Evolutionary conservation across 2,797 vertebrate genomes (phyloP).

Genomic region (Benthosema pterotum): DNA sequence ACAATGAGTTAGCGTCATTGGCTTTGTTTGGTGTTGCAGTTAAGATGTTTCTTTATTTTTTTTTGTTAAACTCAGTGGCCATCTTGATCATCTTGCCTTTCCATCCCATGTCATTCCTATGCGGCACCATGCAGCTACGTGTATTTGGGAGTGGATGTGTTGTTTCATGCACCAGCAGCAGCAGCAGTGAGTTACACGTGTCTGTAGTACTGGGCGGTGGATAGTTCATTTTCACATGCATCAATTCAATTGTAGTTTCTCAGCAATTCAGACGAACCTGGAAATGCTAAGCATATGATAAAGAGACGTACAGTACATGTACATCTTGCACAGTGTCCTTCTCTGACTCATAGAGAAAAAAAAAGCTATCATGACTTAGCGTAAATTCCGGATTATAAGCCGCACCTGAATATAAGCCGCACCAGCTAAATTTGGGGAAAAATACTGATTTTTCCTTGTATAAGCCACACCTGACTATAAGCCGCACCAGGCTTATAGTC

Average conservation of each 20-base stretch:
- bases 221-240: slow-evolving; percentile 49
- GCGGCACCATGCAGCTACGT: slow-evolving; percentile 45
- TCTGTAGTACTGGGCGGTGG: slow-evolving; percentile 27
- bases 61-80: slow-evolving; percentile 10
- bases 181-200: slow-evolving; percentile 54
- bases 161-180: slow-evolving; percentile 41
- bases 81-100: slow-evolving; percentile 57
- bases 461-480: too few relatives aligned
- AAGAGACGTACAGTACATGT: too few relatives aligned
- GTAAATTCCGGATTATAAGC: too few relatives aligned
- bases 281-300: too few relatives aligned
- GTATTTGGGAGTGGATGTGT: slow-evolving; percentile 50
- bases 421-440: too few relatives aligned
- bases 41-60: slow-evolving; percentile 12
- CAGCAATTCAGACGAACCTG: too few relatives aligned
- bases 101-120: slow-evolving; percentile 52
- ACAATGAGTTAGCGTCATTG: not conserved
- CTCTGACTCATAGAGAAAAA: too few relatives aligned
- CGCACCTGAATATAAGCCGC: too few relatives aligned
- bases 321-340: too few relatives aligned
- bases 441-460: too few relatives aligned
- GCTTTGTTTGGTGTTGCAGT: not conserved
- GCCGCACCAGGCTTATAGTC: too few relatives aligned
- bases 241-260: slow-evolving; percentile 1
- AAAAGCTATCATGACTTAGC: too few relatives aligned